A percentile compares a stretch with the other conserved stretches of the same genome.
Conservation (phyloP, 2,888 invertebrate genomes). For the Sicus ferrugineus region DNA sequence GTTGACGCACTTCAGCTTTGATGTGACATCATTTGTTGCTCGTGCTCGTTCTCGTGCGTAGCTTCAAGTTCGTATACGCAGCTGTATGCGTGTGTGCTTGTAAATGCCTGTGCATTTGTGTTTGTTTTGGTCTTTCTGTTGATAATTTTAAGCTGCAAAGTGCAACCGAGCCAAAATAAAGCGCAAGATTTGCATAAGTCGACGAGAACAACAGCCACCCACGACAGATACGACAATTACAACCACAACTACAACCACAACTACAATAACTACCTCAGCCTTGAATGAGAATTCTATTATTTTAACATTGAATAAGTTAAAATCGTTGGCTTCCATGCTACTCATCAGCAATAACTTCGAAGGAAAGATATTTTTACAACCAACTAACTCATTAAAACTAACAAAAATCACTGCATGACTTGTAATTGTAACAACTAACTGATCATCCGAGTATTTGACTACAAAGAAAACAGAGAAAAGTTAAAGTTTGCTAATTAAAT, state of each 20-base stretch:
- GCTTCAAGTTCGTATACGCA: background rate
- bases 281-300: too few relatives aligned
- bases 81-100: slow-evolving; percentile 4
- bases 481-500: too few relatives aligned
- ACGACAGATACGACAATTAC: background rate
- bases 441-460: too few relatives aligned
- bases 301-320: too few relatives aligned
- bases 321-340: too few relatives aligned
- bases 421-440: too few relatives aligned
- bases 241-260: background rate
- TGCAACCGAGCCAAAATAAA: slow-evolving; percentile 25
- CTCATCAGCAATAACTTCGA: too few relatives aligned
- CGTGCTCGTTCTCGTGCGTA: background rate
- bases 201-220: background rate
- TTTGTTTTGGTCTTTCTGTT: slow-evolving; percentile 25
- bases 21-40: slow-evolving; percentile 33
- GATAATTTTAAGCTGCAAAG: slow-evolving; percentile 29
- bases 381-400: too few relatives aligned
- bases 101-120: background rate
- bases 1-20: slow-evolving; percentile 61
- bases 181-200: slow-evolving; percentile 24
- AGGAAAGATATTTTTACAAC: too few relatives aligned
- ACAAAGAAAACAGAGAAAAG: too few relatives aligned
- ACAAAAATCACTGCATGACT: too few relatives aligned
- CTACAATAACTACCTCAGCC: too few relatives aligned